Evolutionary conservation across 2,113 vertebrate species (phyloP).

Genomic region (Pavo muticus): DNA sequence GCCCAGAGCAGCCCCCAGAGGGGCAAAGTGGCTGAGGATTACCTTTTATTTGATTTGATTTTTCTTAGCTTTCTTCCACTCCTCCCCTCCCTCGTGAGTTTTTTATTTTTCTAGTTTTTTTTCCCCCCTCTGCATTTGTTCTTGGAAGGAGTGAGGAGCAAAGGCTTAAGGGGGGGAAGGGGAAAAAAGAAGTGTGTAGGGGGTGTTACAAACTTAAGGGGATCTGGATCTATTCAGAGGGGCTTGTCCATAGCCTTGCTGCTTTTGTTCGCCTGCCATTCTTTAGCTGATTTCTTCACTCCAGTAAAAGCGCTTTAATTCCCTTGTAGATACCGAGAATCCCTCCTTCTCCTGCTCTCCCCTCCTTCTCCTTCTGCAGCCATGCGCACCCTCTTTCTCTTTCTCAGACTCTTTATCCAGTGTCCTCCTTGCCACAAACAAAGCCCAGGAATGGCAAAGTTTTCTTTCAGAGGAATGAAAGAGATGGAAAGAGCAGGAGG

Average conservation of each 20-base stretch:
- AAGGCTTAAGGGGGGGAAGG: conserved; percentile 76
- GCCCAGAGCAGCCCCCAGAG: conserved; percentile 78
- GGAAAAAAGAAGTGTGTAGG: conserved; percentile 60
- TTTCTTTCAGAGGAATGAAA: conserved; percentile 64
- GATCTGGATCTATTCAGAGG: conserved; percentile 93
- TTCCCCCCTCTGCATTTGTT: conserved; percentile 85
- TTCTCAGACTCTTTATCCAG: conserved; percentile 83
- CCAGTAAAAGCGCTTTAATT: conserved; percentile 95
- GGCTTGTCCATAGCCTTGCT: conserved; percentile 89
- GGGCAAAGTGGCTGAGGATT: conserved; percentile 85
- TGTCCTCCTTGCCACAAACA: conserved; percentile 72
- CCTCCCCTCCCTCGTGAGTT: conserved; percentile 68
- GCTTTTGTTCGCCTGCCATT: conserved; percentile 87
- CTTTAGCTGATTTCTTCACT: conserved; percentile 89
- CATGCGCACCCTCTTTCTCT: conserved; percentile 81
- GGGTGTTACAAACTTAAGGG: conserved; percentile 90
- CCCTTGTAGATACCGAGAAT: conserved; percentile 94
- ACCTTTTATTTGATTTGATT: conserved; percentile 82
- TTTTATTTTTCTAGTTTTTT: not conserved
- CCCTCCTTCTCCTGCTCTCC: conserved; percentile 76
- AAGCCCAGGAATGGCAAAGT: conserved; percentile 67
- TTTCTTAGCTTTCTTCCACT: conserved; percentile 73
- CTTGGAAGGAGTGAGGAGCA: conserved; percentile 82
- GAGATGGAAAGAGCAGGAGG: not conserved
- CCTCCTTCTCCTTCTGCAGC: conserved; percentile 54